Evolutionary conservation across 2,113 vertebrate species (phyloP).

Genomic region (Psophia crepitans): DNA sequence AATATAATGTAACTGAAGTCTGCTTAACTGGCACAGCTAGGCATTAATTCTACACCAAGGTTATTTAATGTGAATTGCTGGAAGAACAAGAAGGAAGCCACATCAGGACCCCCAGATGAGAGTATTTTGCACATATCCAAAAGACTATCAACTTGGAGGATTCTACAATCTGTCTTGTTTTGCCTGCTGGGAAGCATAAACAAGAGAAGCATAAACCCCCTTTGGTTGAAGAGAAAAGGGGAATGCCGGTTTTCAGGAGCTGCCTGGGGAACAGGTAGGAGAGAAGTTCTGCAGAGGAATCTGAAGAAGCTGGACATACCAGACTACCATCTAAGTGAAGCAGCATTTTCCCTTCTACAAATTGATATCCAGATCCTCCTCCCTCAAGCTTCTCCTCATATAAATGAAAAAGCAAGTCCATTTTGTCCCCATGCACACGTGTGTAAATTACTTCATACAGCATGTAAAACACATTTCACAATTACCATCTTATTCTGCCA

Average conservation of each 20-base stretch:
- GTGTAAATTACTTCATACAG: rapidly evolving
- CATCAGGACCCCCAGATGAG: background rate
- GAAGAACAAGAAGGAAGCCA: background rate
- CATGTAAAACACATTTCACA: background rate
- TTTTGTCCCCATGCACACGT: background rate
- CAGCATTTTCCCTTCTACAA: background rate
- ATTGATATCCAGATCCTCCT: background rate
- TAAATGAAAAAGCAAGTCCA: background rate
- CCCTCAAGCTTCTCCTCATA: background rate
- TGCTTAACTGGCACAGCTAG: background rate
- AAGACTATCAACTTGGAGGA: background rate
- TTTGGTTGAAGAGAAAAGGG: background rate
- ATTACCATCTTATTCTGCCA: background rate
- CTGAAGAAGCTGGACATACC: background rate
- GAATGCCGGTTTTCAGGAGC: background rate
- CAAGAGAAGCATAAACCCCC: background rate
- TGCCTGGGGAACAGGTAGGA: background rate
- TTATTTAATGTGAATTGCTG: background rate
- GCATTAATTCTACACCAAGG: background rate
- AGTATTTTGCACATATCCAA: background rate
- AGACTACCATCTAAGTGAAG: background rate
- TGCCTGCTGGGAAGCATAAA: background rate
- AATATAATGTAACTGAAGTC: background rate
- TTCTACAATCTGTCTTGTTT: background rate
- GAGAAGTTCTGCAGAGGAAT: background rate